These are phyloP conservation scores for Hypotaenidia okinawae DNA, from an alignment of 2,797 vertebrate genomes.

Conservation along the genomic window DNA sequence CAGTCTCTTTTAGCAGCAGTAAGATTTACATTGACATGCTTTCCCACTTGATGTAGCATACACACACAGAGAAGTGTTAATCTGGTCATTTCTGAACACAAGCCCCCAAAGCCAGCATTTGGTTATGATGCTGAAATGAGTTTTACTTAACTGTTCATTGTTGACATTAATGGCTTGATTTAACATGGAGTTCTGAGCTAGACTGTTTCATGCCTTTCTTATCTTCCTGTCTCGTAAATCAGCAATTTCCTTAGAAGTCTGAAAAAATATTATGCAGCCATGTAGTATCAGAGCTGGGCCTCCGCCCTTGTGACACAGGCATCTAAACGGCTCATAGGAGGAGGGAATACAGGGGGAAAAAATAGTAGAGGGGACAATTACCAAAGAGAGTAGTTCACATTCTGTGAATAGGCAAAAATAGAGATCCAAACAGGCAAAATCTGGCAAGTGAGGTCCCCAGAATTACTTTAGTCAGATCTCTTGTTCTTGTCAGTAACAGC, in stretches of 20 bases:
- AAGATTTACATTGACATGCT: neutral
- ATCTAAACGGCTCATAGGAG: neutral
- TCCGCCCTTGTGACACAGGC: neutral
- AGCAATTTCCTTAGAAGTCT: neutral
- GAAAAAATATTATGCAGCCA: neutral
- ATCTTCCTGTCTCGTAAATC: neutral
- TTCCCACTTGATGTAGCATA: neutral
- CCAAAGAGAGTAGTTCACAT: neutral
- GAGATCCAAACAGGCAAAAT: neutral
- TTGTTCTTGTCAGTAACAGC: neutral
- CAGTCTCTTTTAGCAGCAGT: neutral
- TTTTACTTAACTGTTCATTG: neutral
- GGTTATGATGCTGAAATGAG: neutral
- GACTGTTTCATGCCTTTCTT: neutral
- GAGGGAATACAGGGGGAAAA: neutral
- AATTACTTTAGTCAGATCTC: neutral
- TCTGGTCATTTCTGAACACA: neutral
- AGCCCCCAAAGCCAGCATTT: too few relatives aligned
- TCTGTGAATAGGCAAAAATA: neutral
- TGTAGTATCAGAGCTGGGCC: neutral
- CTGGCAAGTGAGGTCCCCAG: neutral
- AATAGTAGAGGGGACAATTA: neutral
- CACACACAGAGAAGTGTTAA: neutral
- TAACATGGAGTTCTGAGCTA: neutral
- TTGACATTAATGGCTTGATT: neutral